Base-by-base conservation (phyloP, 2,888 invertebrate genomes). In the Diarsia brunnea region DNA sequence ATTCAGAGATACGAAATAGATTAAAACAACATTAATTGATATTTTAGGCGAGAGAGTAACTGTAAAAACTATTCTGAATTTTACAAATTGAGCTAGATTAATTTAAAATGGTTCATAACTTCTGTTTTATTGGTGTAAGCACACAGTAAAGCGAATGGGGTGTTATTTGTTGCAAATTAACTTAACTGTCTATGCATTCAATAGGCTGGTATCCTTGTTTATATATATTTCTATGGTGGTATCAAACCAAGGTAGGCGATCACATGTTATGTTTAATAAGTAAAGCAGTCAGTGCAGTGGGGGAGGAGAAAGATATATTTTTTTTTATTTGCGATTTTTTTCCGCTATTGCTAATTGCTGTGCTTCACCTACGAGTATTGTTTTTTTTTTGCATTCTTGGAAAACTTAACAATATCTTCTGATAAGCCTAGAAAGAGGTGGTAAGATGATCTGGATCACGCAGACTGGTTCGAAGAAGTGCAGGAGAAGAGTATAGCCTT, bases 41-140 rank as follows among this genome's bases (percentile, higher is more conserved):
- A 66, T 79, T 47, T 51, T 60, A 67, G 43, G 43, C 14, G 53
- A 72, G 47, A 65, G 47, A 11, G 10, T 47, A 75, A 68, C 84
- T 73, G 74, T 81, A 38, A 64, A 75, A 65, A 51, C 63, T 43
- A 69, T 75, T 73, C 45, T 10, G 27, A 73, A 68, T 43, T 66
- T 63, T n/a, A 67, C 14, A 75, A 84, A 81, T 74, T 75, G 72
- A 68, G 72, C 70, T 75, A 58, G 49, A 76, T 79, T 73, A 55
- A 49, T 73, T 21, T 66, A 16, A 60, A 85, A 78, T 72, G 31
- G 63, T 43, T 21, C 38, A 51, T 77, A 71, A 69, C 51, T 64
- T 63, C 31, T 19, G 31, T 78, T 71, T 81, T 84, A 75, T 81
- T 38, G 43, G 8, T 65, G 53, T 65, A 55, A 16, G 21, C 14